Evolutionary conservation across 1,140 invertebrate species (phyloP), one percentile per base, ranked within the genome.

Genomic region (Ladona fulva): DNA sequence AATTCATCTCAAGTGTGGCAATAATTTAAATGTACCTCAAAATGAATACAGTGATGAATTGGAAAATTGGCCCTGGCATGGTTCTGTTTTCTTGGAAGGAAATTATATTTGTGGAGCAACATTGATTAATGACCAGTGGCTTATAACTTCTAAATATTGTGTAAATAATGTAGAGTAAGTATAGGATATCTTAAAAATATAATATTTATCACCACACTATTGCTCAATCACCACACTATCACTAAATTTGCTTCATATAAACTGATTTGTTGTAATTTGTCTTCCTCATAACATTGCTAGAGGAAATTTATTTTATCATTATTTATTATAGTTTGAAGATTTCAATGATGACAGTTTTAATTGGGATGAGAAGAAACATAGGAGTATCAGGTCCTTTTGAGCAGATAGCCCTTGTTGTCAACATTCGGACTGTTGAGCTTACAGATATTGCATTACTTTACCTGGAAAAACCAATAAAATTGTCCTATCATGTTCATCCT

Each of bases 331-430:
- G 92, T 25, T 84, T 90, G 25, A 80, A 85, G 7, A 81, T 82
- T 22, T 86, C 91, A 79, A 91, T 90, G 79, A 86, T 91, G 12
- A 86, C 87, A 19, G 91, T 89, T 0, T 79, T 93, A 3, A 81
- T 94, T 74, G 94, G 94, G n/a, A 84, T 88, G 74, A 86, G 90
- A 52, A 84, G 87, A 79, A 83, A 91, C 81, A 83, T 86, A 6
- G 81, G 86, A 77, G 85, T 89, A 11, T 84, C 87, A 59, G 89
- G 92, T 44, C 90, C 90, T 6, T 88, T 91, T 82, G 92, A 95
- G 83, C 90, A 93, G 86, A 86, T 89, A 66, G 5, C 5, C 1
- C 12, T 5, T 12, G 14, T 66, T 66, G 81, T 85, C 11, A 76
- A 79, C 79, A 6, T 82, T 81, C 44, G 77, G 77, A 42, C 80